Conservation (phyloP, 2,888 invertebrate genomes). For the Eurytoma californica region DNA sequence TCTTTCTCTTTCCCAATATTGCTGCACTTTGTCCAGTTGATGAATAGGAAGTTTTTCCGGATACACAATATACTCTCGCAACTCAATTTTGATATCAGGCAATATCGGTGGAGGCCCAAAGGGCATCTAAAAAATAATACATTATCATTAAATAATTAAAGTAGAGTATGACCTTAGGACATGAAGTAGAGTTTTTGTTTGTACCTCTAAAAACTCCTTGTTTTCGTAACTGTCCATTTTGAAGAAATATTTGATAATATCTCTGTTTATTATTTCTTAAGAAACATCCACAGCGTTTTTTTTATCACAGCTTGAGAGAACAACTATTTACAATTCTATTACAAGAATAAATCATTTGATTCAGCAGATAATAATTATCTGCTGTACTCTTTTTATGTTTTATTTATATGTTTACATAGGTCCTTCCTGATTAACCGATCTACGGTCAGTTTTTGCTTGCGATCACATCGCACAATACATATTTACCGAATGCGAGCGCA, state of each 20-base stretch:
- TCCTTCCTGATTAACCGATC: too few species aligned
- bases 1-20: conserved; percentile 80
- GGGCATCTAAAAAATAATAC: conserved; percentile 65
- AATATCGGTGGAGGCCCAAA: conserved; percentile 81
- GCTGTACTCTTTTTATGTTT: too few species aligned
- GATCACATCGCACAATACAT: too few species aligned
- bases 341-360: too few species aligned
- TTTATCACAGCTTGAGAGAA: not conserved
- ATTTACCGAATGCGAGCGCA: too few species aligned
- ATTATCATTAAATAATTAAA: not conserved
- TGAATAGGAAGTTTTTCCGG: conserved; percentile 86
- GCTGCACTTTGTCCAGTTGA: conserved; percentile 82
- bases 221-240: conserved; percentile 33
- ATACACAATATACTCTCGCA: conserved; percentile 81
- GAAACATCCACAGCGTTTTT: conserved; percentile 1
- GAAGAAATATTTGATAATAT: not conserved
- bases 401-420: too few species aligned
- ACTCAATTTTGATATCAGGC: conserved; percentile 80
- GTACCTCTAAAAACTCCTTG: conserved; percentile 49
- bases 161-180: not conserved
- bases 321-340: too few species aligned
- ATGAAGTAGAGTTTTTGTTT: not conserved
- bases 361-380: too few species aligned
- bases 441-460: too few species aligned
- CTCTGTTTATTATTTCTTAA: not conserved